Conservation (phyloP, 1,140 invertebrate species). For the Adelges cooleyi region DNA sequence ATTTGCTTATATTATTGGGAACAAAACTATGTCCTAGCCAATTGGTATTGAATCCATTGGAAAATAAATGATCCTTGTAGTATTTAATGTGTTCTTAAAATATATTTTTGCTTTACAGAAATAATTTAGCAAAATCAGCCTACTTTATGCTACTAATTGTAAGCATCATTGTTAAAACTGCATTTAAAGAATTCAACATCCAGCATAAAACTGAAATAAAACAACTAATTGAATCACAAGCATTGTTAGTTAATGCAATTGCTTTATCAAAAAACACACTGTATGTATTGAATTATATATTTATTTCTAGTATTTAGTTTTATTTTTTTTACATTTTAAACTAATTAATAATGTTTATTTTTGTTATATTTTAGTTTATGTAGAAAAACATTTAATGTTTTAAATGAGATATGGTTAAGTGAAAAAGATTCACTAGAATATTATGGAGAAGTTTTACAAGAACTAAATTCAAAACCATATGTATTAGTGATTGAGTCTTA, state of each 20-base stretch:
- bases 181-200: background rate
- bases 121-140: constrained; percentile 21
- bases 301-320: background rate
- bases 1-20: too few species aligned
- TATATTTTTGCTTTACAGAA: background rate
- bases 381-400: constrained; percentile 5
- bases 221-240: constrained; percentile 10
- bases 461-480: background rate
- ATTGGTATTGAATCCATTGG: too few species aligned
- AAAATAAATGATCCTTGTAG: too few species aligned
- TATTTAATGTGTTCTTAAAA: too few species aligned
- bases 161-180: constrained; percentile 5
- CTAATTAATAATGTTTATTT: background rate
- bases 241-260: background rate
- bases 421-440: background rate
- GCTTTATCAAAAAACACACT: constrained; percentile 10
- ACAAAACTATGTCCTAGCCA: too few species aligned
- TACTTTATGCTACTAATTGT: background rate
- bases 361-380: background rate
- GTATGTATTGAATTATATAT: background rate
- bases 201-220: background rate
- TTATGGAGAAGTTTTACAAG: constrained; percentile 19
- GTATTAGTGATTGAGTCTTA: constrained; percentile 17
- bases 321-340: background rate
- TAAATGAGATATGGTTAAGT: constrained; percentile 11